phyloP scores from a whole-genome alignment of 2,113 vertebrate genomes.

The Machaerirhynchus nigripectus region DNA sequence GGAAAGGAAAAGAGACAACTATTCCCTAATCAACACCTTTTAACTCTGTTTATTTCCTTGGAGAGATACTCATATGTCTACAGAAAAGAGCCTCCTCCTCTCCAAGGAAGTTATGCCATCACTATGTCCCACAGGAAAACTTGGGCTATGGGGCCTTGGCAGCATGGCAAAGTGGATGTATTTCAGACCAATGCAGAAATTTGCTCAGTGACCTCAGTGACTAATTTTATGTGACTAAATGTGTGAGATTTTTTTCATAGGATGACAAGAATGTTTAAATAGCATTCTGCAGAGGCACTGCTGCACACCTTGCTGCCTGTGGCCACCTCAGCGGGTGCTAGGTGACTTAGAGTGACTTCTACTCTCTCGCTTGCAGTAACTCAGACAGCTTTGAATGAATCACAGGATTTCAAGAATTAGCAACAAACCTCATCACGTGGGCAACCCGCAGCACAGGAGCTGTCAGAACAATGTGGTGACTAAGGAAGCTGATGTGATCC shows the following conservation, averaged over 20 bases:
- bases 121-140: neutral
- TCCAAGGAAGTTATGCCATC: neutral
- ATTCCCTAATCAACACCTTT: neutral
- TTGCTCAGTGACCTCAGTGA: neutral
- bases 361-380: neutral
- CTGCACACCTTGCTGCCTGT: neutral
- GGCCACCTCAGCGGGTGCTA: neutral
- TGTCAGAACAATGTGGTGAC: neutral
- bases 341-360: neutral
- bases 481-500: neutral
- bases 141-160: neutral
- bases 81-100: neutral
- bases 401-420: conserved; percentile 10
- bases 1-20: neutral
- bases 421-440: neutral
- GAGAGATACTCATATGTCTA: neutral
- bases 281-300: neutral
- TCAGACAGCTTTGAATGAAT: conserved; percentile 22
- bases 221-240: neutral
- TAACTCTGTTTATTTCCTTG: neutral
- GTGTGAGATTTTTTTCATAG: neutral
- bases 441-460: neutral
- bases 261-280: neutral
- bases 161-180: neutral
- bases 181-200: neutral